Evolutionary conservation across 2,113 vertebrate species (phyloP).

Genomic region (Sceloporus tristichus): DNA sequence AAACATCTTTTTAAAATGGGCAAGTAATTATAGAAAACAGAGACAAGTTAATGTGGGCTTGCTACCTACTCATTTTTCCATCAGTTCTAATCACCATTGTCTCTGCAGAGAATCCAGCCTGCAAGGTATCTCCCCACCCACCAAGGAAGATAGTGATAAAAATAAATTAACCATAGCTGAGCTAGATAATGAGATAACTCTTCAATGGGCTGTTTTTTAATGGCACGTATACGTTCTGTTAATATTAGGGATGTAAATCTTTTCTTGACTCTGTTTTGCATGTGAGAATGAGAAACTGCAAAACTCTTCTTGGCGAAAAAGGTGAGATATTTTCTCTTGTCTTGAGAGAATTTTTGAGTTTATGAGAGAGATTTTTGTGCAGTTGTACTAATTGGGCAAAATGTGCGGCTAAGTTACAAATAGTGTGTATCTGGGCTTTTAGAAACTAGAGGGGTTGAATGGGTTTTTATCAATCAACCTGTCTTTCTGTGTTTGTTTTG

Average conservation of each 20-base stretch:
- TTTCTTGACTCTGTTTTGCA: too few relatives aligned
- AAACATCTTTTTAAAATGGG: slow-evolving; percentile 65
- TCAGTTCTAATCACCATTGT: slow-evolving; percentile 48
- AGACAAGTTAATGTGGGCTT: slow-evolving; percentile 59
- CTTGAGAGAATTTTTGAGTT: too few relatives aligned
- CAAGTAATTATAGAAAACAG: slow-evolving; percentile 72
- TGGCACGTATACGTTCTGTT: slow-evolving; percentile 31
- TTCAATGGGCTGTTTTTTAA: not conserved
- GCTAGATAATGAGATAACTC: not conserved
- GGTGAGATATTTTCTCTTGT: too few relatives aligned
- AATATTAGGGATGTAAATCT: not conserved
- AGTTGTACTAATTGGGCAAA: too few relatives aligned
- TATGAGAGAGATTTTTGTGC: too few relatives aligned
- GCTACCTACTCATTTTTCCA: slow-evolving; percentile 38
- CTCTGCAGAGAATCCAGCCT: slow-evolving; percentile 29
- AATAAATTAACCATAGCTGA: slow-evolving; percentile 14
- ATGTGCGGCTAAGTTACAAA: too few relatives aligned
- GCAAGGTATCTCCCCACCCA: slow-evolving; percentile 16
- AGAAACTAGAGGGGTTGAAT: too few relatives aligned
- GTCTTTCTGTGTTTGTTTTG: too few relatives aligned
- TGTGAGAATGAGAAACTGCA: too few relatives aligned
- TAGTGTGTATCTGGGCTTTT: too few relatives aligned
- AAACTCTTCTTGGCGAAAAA: too few relatives aligned
- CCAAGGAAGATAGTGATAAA: slow-evolving; percentile 11
- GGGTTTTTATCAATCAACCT: too few relatives aligned